phyloP scores from a whole-genome alignment of 2,113 vertebrate species.

The Physeter macrocephalus region DNA sequence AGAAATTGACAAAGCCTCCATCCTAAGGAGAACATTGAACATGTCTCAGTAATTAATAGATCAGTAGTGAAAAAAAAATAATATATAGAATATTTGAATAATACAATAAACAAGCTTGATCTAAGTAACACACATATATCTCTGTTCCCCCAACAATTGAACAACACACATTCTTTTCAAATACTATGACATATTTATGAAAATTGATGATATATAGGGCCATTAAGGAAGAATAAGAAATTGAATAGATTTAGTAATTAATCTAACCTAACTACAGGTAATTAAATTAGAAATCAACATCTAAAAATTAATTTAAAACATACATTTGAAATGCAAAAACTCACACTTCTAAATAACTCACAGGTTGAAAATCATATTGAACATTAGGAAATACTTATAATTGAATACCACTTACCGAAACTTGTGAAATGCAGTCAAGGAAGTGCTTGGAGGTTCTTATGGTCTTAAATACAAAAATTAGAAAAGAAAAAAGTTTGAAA shows the following conservation, averaged over 20 bases:
- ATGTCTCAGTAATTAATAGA: neutral
- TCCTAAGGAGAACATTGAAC: neutral
- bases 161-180: neutral
- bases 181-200: neutral
- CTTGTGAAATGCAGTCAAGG: neutral
- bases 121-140: neutral
- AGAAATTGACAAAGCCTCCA: neutral
- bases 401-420: neutral
- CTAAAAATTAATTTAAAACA: neutral
- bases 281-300: neutral
- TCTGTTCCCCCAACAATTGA: neutral
- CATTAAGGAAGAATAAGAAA: neutral
- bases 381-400: neutral
- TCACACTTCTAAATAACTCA: neutral
- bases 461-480: neutral
- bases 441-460: neutral
- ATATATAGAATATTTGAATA: neutral
- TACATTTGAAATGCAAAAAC: neutral
- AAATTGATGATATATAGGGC: neutral
- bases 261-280: neutral
- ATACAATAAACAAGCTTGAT: neutral
- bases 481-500: neutral
- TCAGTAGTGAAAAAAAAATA: neutral
- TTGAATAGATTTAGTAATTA: neutral
- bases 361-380: neutral